phyloP scores from a whole-genome alignment of 2,113 vertebrate species.

The Zapornia atra region DNA sequence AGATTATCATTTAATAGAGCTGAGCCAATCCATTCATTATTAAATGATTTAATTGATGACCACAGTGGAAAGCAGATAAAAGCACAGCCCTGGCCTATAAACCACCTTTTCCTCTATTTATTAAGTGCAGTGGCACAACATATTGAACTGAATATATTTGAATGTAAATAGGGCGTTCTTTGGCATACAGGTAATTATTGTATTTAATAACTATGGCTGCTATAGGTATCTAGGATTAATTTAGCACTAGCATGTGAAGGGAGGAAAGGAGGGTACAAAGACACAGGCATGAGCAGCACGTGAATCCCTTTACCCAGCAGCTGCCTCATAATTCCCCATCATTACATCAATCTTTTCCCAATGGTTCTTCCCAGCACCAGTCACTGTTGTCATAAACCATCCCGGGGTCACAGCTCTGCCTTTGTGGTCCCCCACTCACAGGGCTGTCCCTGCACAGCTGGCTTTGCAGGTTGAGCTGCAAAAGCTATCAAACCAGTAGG shows the following conservation, averaged over 20 bases:
- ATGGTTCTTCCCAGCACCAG: background rate
- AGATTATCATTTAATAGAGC: conserved; percentile 34
- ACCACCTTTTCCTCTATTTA: conserved; percentile 49
- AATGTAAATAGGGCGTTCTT: background rate
- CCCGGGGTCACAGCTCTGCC: background rate
- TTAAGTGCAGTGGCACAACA: conserved; percentile 56
- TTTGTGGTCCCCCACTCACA: background rate
- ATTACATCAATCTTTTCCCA: background rate
- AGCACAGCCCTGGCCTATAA: conserved; percentile 45
- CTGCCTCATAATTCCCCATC: background rate
- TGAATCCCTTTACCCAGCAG: background rate
- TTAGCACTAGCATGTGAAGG: background rate
- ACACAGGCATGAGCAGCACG: background rate
- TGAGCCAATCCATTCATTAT: conserved; percentile 63
- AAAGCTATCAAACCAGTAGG: background rate
- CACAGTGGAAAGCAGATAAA: conserved; percentile 9
- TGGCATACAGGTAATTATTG: conserved; percentile 12
- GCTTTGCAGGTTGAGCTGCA: background rate
- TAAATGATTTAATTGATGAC: conserved; percentile 72
- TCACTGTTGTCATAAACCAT: background rate
- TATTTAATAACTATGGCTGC: background rate
- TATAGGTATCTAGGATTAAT: background rate
- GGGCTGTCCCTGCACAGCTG: background rate
- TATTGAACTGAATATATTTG: background rate
- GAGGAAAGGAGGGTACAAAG: background rate